Conservation (phyloP, 2,113 vertebrate genomes). For the Polypterus senegalus region DNA sequence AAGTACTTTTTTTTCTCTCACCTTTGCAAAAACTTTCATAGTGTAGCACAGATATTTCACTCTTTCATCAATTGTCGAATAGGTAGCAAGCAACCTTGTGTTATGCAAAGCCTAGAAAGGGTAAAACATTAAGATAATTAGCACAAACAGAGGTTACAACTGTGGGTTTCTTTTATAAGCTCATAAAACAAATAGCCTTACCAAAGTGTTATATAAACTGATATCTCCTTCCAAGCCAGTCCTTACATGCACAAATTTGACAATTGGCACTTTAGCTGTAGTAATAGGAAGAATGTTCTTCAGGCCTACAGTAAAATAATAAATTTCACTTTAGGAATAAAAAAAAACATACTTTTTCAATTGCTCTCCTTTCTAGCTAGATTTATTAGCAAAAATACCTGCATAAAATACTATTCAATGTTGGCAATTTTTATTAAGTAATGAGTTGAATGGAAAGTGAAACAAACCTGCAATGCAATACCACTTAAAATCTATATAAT, state of each 20-base stretch:
- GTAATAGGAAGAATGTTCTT: slow-evolving; percentile 87
- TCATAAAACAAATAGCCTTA: slow-evolving; percentile 31
- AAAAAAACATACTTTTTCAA: too few relatives aligned
- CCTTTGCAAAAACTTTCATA: slow-evolving; percentile 93
- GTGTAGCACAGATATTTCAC: slow-evolving; percentile 84
- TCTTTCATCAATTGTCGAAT: slow-evolving; percentile 74
- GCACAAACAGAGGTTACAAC: too few relatives aligned
- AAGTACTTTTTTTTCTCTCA: slow-evolving; percentile 21
- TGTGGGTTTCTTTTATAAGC: too few relatives aligned
- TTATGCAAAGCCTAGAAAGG: slow-evolving; percentile 75
- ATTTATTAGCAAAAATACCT: too few relatives aligned
- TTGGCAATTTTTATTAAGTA: too few relatives aligned
- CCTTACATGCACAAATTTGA: slow-evolving; percentile 80
- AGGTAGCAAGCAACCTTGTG: slow-evolving; percentile 71
- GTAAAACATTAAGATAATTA: slow-evolving; percentile 9
- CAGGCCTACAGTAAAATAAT: slow-evolving; percentile 43
- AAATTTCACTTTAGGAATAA: not conserved
- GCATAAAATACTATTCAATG: too few relatives aligned
- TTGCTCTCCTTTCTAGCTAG: too few relatives aligned
- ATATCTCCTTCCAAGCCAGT: slow-evolving; percentile 89
- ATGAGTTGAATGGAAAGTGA: too few relatives aligned
- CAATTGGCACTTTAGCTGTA: slow-evolving; percentile 88
- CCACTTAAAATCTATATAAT: too few relatives aligned
- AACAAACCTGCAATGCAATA: too few relatives aligned
- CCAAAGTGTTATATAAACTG: slow-evolving; percentile 90